phyloP scores from a whole-genome alignment of 2,797 vertebrate genomes.

The Chelonia mydas region DNA sequence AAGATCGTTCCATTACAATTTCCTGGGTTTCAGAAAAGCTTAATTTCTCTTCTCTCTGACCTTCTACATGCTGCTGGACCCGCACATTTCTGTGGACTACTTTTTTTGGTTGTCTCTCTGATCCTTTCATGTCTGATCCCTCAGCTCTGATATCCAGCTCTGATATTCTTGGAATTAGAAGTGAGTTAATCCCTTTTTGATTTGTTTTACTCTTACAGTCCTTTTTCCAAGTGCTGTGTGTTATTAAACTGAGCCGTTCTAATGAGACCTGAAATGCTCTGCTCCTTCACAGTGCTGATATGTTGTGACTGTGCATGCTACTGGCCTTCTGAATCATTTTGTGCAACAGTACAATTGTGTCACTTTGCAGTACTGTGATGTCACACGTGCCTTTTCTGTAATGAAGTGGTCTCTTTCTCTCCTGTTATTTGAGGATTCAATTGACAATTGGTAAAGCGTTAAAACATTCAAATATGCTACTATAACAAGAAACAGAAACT shows the following conservation, averaged over 20 bases:
- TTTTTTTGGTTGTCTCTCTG: not conserved
- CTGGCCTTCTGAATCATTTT: accelerated
- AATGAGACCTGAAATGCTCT: not conserved
- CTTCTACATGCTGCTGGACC: not conserved
- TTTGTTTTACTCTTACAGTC: not conserved
- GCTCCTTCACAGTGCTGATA: not conserved
- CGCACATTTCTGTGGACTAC: accelerated
- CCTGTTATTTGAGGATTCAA: not conserved
- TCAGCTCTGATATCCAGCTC: accelerated
- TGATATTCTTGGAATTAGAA: not conserved
- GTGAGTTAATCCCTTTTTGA: not conserved
- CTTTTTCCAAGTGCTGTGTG: not conserved
- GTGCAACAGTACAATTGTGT: accelerated
- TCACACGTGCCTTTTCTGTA: not conserved
- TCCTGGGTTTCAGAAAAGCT: not conserved
- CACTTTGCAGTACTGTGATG: accelerated
- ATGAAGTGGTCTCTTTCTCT: not conserved
- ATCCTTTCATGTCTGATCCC: not conserved
- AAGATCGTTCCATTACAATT: not conserved
- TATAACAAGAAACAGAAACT: not conserved
- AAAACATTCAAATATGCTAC: not conserved
- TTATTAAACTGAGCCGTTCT: not conserved
- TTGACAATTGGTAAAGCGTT: not conserved
- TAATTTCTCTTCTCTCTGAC: accelerated
- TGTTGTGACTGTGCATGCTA: accelerated